Evolutionary conservation across 2,113 vertebrate genomes (phyloP).

Genomic region (Psittacula cyanocephala): DNA sequence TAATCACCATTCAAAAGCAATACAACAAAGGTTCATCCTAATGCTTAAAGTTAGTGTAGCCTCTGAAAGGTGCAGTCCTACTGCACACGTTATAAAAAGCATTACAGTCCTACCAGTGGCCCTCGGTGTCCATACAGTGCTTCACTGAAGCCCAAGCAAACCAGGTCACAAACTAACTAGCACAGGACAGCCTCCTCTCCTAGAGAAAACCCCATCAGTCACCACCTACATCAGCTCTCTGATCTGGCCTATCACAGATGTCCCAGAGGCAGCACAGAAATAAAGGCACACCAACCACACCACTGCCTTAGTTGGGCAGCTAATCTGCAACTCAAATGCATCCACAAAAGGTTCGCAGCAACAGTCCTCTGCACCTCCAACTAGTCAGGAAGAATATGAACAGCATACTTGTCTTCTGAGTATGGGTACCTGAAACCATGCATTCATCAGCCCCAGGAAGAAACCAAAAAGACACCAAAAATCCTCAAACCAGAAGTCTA

Average conservation of each 20-base stretch:
- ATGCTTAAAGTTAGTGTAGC: background rate
- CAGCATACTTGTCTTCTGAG: background rate
- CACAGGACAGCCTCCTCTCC: background rate
- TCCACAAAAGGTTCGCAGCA: background rate
- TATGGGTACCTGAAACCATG: background rate
- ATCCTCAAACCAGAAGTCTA: background rate
- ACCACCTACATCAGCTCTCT: background rate
- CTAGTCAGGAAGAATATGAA: background rate
- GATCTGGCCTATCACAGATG: background rate
- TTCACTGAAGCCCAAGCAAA: background rate
- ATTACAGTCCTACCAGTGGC: background rate
- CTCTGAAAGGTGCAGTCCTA: background rate
- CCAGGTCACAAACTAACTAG: background rate
- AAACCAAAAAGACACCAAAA: background rate
- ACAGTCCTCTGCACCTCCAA: background rate
- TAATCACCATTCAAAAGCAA: background rate
- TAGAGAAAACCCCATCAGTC: background rate
- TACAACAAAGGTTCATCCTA: background rate
- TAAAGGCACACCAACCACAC: background rate
- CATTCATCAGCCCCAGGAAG: accelerated
- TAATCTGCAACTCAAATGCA: background rate
- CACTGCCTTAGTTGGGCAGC: background rate
- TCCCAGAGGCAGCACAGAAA: background rate
- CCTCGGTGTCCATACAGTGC: background rate
- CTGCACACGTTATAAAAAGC: background rate